Percentiles rank a stretch among this genome's conserved stretches.
Conservation (phyloP, 2,888 invertebrate species). For the Ochlodes sylvanus region DNA sequence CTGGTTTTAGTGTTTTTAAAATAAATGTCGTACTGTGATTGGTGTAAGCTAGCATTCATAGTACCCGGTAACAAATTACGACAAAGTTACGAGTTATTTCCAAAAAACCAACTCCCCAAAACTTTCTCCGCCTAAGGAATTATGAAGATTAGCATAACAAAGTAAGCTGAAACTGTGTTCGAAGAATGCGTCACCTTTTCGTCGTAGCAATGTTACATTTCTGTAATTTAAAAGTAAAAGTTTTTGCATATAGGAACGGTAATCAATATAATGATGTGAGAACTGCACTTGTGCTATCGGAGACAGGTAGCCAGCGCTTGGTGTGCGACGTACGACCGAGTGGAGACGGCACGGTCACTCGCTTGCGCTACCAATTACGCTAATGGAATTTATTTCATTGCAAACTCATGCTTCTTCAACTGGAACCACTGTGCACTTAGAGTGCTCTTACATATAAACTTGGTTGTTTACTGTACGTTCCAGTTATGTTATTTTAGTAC, state of each 20-base stretch:
- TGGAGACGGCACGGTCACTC: conserved; percentile 56
- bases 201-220: conserved; percentile 62
- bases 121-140: conserved; percentile 80
- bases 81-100: conserved; percentile 79
- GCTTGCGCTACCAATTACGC: conserved; percentile 71
- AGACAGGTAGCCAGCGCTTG: conserved; percentile 30
- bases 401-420: conserved; percentile 54
- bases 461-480: conserved; percentile 17
- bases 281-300: background rate
- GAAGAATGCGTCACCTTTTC: conserved; percentile 71
- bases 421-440: conserved; percentile 38
- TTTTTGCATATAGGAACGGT: conserved; percentile 16
- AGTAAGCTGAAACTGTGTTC: conserved; percentile 78
- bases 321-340: conserved; percentile 17
- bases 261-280: background rate
- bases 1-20: background rate
- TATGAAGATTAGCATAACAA: conserved; percentile 84
- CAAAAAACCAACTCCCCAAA: conserved; percentile 77
- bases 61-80: conserved; percentile 71
- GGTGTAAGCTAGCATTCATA: conserved; percentile 58
- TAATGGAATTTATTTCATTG: conserved; percentile 80
- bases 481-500: conserved; percentile 12
- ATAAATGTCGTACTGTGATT: conserved; percentile 31
- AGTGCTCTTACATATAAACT: conserved; percentile 54
- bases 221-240: conserved; percentile 47